phyloP scores from a whole-genome alignment of 23 tunicate genomes.

The Ascidia mentula region DNA sequence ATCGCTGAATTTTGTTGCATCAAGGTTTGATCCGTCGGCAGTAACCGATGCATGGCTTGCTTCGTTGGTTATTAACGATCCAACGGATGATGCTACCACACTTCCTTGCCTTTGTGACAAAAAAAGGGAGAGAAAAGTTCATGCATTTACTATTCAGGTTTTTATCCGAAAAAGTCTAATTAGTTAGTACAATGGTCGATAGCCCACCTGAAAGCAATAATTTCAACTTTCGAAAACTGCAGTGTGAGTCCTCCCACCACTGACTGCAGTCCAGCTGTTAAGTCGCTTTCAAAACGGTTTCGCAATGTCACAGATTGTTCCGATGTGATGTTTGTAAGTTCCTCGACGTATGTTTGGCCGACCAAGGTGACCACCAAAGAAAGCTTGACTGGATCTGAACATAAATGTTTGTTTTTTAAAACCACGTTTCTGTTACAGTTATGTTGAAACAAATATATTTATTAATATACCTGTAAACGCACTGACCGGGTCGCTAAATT shows the following conservation, averaged over 20 bases:
- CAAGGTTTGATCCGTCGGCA: not conserved
- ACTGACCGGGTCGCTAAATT: not conserved
- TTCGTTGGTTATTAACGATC: not conserved
- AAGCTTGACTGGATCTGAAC: not conserved
- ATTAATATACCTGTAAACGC: not conserved
- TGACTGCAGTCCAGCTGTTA: not conserved
- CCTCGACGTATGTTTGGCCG: not conserved
- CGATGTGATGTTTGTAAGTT: not conserved
- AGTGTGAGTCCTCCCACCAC: not conserved
- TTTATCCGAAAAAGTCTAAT: no score
- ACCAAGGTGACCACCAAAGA: not conserved
- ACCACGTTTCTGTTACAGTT: not conserved
- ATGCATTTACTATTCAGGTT: not conserved
- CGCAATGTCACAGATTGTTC: not conserved
- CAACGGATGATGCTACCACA: not conserved
- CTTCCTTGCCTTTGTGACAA: not conserved
- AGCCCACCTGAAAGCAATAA: not conserved
- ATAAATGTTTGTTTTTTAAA: not conserved
- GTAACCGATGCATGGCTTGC: not conserved
- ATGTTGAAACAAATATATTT: not conserved
- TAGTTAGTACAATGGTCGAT: no score
- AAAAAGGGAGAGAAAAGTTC: no score
- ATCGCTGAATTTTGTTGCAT: not conserved
- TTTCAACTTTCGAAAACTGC: not conserved
- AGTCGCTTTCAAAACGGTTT: not conserved